phyloP scores from a whole-genome alignment of 37 sponge, comb jelly and placozoan genomes.

The Sycon ciliatum region DNA sequence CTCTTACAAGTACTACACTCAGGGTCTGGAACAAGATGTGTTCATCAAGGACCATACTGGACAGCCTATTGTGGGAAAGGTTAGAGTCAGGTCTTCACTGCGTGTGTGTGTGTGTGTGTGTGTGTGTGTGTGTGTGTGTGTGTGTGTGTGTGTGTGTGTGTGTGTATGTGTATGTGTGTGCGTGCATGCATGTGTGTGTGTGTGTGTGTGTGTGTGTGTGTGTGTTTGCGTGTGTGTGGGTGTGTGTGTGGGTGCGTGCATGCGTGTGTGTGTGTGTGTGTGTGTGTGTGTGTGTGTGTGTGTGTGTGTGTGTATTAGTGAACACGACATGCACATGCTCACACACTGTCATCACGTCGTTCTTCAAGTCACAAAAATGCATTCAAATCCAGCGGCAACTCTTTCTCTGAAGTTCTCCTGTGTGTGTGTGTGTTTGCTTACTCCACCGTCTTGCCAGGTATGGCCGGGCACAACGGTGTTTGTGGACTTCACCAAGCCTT shows the following conservation, averaged over 20 bases:
- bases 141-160: slow-evolving; percentile 5
- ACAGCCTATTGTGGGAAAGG: too few relatives aligned
- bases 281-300: slow-evolving; percentile 5
- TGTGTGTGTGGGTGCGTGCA: background rate
- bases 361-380: too few relatives aligned
- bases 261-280: background rate
- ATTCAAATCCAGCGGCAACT: too few relatives aligned
- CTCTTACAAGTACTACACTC: too few relatives aligned
- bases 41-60: too few relatives aligned
- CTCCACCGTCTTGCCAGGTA: slow-evolving; percentile 18
- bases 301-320: slow-evolving; percentile 3
- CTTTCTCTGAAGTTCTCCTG: too few relatives aligned
- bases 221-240: background rate
- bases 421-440: background rate
- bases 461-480: slow-evolving; percentile 64
- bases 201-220: slow-evolving; percentile 5
- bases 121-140: slow-evolving; percentile 5
- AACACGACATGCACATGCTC: too few relatives aligned
- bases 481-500: slow-evolving; percentile 58
- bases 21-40: too few relatives aligned
- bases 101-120: slow-evolving; percentile 5
- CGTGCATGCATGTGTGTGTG: background rate
- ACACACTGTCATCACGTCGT: too few relatives aligned
- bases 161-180: background rate
- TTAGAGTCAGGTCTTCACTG: background rate